Base-by-base conservation (phyloP, 2,888 invertebrate species). In the Congeria kusceri region DNA sequence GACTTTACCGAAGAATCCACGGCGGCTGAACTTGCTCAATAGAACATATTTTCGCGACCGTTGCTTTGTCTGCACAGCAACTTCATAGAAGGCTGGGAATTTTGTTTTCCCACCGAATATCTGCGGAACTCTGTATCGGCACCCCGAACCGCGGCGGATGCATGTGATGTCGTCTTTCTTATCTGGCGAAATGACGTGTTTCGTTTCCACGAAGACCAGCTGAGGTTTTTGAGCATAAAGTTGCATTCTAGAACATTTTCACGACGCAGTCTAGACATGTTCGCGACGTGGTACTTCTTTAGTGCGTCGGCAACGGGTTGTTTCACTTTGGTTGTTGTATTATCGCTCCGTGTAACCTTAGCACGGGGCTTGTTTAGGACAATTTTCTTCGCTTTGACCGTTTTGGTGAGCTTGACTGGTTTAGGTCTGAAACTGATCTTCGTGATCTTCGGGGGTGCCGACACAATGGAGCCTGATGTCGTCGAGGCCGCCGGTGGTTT, bases 71-170 rank as follows among this genome's bases (percentile, higher is more conserved):
- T 85, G 84, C 1, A 86, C 85, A 1, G 83, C 70, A n/a, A 87
- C 59, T 67, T 87, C 87, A 58, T 87, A 88, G 27, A 88, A 46
- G 28, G 87, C 85, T 5, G 86, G 81, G n/a, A 70, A 58, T 23
- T 77, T 72, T 3, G 81, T 81, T 58, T 75, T 73, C 18, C 83
- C 83, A 56, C 53, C 66, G 56, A 85, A 88, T 0, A 88, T 71
- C 15, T 57, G 39, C 39, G 49, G 67, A 13, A 71, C 62, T 46
- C 79, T 68, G 74, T 61, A 86, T 13, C 87, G 85, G 32, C 71
- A 72, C n/a, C 59, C 47, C 3, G 20, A 39, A 57, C 57, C 57
- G 23, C 32, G 53, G 20, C 57, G 15, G 25, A 18, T 20, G 9
- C 56, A n/a, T 18, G 25, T 9, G 27, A 49, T 53, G 20, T 9